Conservation (phyloP, 2,113 vertebrate species). For the Brachyhypopomus occidentalis region DNA sequence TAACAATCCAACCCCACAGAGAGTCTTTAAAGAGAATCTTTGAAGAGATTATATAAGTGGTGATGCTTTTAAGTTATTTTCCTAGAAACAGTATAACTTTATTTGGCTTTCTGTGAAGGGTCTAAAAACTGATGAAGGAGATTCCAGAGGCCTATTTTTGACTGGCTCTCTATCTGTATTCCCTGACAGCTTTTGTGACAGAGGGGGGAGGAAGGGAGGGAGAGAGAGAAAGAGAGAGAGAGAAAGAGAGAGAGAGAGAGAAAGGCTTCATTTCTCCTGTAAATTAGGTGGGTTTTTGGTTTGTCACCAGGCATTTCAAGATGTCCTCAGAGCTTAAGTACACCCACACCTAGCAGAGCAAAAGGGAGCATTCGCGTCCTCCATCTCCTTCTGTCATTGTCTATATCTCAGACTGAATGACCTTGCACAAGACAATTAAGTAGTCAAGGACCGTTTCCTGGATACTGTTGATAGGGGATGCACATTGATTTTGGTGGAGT, state of each 20-base stretch:
- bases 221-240: background rate
- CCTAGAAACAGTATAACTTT: background rate
- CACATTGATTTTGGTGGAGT: background rate
- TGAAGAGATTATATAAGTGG: slow-evolving; percentile 1
- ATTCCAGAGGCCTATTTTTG: slow-evolving; percentile 14
- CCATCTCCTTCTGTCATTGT: background rate
- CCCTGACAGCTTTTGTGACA: background rate
- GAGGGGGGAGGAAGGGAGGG: background rate
- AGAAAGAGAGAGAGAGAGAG: background rate
- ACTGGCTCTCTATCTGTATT: background rate
- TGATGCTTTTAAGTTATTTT: slow-evolving; percentile 22
- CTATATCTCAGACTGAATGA: background rate
- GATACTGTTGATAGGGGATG: background rate
- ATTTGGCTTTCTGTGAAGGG: slow-evolving; percentile 5
- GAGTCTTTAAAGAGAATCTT: background rate
- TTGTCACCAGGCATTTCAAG: background rate
- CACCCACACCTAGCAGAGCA: slow-evolving; percentile 3
- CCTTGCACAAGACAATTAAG: background rate
- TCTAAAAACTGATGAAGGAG: background rate
- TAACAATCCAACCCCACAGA: background rate
- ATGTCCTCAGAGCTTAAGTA: slow-evolving; percentile 15
- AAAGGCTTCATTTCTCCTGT: background rate
- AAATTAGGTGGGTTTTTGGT: slow-evolving; percentile 17
- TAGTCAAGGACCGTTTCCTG: background rate
- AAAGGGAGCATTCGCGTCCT: background rate